Evolutionary conservation across 1,140 invertebrate genomes (phyloP), one percentile per base, ranked within the genome.

Genomic region (Penaeus indicus): DNA sequence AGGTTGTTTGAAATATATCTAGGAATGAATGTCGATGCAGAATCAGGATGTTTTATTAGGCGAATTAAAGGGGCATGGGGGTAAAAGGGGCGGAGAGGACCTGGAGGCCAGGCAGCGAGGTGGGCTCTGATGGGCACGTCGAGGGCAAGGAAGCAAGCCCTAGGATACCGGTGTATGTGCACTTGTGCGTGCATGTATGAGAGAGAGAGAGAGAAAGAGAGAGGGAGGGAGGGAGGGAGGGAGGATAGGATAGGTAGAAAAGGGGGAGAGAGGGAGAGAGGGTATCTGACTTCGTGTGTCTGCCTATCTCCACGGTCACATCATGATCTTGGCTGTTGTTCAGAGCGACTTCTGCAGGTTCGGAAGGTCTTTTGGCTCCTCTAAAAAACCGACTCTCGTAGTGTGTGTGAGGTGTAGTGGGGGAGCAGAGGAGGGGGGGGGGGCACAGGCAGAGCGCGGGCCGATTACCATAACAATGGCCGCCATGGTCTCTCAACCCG

Each of bases 391-490:
- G 54, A 54, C 10, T 54, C 54, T 54, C 54, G 54, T 54, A 54
- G 54, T 54, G 54, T 54, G 47, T 47, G 54, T 25, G 42, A 80
- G 78, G 25, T 22, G 47, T 25, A 84, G 47, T 42, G 67, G 61
- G 27, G 32, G 75, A 60, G 84, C 18, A 60, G 18, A 8, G 42
- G 42, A 60, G 27, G n/a, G n/a, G 72, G 27, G 84, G 54, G 25
- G 47, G 62, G 72, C 60, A 75, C 54, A 60, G 72, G 72, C 54
- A 79, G 84, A 32, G 84, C 25, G 83, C 67, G 13, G 54, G 83
- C n/a, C 27, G 32, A 78, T 85, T 85, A 85, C 69, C 84, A 85
- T 85, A 85, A 85, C 84, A 85, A 85, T 85, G 78, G 84, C 84
- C 54, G 69, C 54, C 84, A 22, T 78, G 72, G 54, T 75, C 75